Base-by-base conservation (phyloP, 2,113 vertebrate genomes). In the Antennarius striatus region DNA sequence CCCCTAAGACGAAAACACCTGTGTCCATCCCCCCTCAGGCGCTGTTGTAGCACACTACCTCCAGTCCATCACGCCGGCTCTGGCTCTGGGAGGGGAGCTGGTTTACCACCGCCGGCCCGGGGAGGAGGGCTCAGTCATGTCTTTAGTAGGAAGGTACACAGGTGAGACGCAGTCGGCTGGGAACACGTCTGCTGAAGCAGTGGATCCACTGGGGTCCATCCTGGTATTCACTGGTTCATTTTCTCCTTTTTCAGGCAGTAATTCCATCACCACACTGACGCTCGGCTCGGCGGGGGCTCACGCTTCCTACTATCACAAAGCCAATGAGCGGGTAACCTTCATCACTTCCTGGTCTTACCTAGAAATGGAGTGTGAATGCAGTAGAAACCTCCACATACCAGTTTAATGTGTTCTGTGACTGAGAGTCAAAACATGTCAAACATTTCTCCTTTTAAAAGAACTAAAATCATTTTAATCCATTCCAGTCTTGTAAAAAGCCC, bases 281-380 rank as follows among this genome's bases (percentile, higher is more conserved):
- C 11, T 95, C 11, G 94, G 95, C 30, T 93, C 94, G 36, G 93
- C 94, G 0, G 94, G 95, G 51, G 93, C 91, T 65, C 95, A 96
- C 0, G 95, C 93, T 0, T 95, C 95, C 0, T 96, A 96, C 30
- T 96, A 96, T 81, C 95, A 96, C 85, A 96, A 91, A 91, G 95
- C 95, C 73, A 96, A 93, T 3, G 94, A 95, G 10, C 93, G 95
- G 94, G 95, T 96, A 88, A 60, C 0, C 16, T 16, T 5, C n/a
- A 17, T 16, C 17, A 4, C 49, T 22, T 4, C 49, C 49, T 16
- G 14, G 48, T n/a, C n/a, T 10, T 10, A 36, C 32, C 32, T 7
- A 22, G 32, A 36, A 36, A 36, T 7, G 3, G 32, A 7, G 5
- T 7, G 32, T 7, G 32, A 7, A 7, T 36, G 1, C 32, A 22